phyloP scores from a whole-genome alignment of 2,888 invertebrate genomes.

The Amphipyra berbera region DNA sequence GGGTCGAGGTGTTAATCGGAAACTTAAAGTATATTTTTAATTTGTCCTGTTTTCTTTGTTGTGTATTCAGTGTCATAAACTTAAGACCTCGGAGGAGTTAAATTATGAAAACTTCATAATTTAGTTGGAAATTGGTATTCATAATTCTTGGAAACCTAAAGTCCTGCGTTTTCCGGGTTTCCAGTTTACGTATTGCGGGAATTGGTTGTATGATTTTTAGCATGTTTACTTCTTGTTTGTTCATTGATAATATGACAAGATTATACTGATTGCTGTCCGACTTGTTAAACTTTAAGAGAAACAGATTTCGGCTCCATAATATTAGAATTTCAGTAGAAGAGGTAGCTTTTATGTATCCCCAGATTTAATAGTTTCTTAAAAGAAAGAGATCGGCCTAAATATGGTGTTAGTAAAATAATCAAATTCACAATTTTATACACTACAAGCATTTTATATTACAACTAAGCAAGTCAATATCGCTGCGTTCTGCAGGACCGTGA shows the following conservation, averaged over 20 bases:
- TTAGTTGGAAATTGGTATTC: too few species aligned
- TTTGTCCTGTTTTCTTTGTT: conserved; percentile 15
- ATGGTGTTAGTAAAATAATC: too few species aligned
- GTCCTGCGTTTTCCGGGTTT: not conserved
- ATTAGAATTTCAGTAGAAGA: not conserved
- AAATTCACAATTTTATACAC: too few species aligned
- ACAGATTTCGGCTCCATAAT: too few species aligned
- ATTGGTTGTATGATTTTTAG: not conserved
- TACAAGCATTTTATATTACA: not conserved
- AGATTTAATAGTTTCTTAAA: too few species aligned
- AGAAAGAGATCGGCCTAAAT: too few species aligned
- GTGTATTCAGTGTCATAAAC: not conserved
- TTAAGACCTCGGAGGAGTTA: conserved; percentile 4
- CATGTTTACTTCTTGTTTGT: too few species aligned
- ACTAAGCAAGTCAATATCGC: not conserved
- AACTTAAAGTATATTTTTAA: conserved; percentile 24
- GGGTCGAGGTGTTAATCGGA: conserved; percentile 28
- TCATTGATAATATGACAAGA: too few species aligned
- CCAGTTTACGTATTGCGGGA: not conserved
- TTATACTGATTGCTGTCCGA: too few species aligned
- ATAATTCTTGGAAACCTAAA: too few species aligned
- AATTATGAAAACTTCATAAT: not conserved
- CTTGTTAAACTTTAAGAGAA: too few species aligned
- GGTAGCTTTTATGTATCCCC: too few species aligned
- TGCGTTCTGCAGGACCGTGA: not conserved